These are phyloP conservation scores for Microcebus tavaratra DNA, from an alignment of 2,113 vertebrate species.

Conservation along the genomic window DNA sequence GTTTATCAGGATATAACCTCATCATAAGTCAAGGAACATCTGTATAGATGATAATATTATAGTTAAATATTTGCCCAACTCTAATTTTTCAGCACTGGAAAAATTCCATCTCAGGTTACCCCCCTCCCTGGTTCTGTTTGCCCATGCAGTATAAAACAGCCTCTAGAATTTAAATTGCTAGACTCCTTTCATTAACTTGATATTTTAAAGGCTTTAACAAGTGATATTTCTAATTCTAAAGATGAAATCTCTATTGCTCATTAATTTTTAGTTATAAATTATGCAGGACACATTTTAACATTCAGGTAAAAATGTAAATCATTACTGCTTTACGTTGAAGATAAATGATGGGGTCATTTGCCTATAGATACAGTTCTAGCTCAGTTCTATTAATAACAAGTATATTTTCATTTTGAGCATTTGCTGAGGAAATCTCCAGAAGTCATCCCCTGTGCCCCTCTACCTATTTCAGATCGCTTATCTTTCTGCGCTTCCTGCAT, in stretches of 20 bases:
- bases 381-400: background rate
- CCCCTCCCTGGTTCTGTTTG: background rate
- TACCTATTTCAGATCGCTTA: background rate
- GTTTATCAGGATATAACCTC: background rate
- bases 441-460: background rate
- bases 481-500: background rate
- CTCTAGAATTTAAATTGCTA: background rate
- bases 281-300: background rate
- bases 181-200: background rate
- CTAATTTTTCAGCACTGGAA: background rate
- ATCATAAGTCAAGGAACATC: background rate
- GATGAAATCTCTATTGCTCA: background rate
- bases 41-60: background rate
- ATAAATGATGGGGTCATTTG: background rate
- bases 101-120: background rate
- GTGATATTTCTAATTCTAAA: background rate
- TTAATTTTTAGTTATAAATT: background rate
- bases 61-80: background rate
- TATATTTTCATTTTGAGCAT: background rate
- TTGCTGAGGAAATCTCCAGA: background rate
- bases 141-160: background rate
- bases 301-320: conserved; percentile 3
- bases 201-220: background rate
- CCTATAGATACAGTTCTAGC: background rate
- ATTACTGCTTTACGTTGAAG: background rate